Evolutionary conservation across 2,888 invertebrate genomes (phyloP).

Genomic region (Cosmia pyralina): DNA sequence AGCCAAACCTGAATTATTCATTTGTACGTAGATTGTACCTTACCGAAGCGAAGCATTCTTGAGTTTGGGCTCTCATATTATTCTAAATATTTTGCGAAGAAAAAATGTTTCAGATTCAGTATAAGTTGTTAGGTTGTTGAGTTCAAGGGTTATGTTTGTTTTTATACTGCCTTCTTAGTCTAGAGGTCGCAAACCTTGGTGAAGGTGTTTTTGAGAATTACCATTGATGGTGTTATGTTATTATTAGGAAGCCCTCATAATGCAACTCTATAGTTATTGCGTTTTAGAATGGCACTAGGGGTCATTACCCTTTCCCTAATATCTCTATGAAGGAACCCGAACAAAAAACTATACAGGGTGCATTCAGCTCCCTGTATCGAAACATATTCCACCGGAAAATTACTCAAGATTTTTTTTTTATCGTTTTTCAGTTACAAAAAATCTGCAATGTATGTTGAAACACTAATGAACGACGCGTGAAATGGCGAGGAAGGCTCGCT

Average conservation of each 20-base stretch:
- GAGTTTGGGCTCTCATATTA: slow-evolving; percentile 22
- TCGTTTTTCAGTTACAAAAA: too few species aligned
- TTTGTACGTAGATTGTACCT: too few species aligned
- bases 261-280: background rate
- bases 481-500: too few species aligned
- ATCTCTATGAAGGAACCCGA: background rate
- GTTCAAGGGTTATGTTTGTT: slow-evolving; percentile 4
- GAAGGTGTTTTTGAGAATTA: background rate
- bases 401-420: too few species aligned
- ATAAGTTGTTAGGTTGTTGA: slow-evolving; percentile 17
- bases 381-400: too few species aligned
- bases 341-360: background rate
- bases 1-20: slow-evolving; percentile 48
- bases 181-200: background rate
- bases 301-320: background rate
- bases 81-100: slow-evolving; percentile 36
- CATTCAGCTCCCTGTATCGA: too few species aligned
- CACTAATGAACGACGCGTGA: too few species aligned
- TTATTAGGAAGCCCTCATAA: background rate
- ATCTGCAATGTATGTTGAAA: too few species aligned
- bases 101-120: slow-evolving; percentile 14
- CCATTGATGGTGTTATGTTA: background rate
- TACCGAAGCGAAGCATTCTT: slow-evolving; percentile 21
- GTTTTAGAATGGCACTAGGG: too few species aligned
- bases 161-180: background rate